Conservation (phyloP, 2,797 vertebrate species). For the Luscinia luscinia region DNA sequence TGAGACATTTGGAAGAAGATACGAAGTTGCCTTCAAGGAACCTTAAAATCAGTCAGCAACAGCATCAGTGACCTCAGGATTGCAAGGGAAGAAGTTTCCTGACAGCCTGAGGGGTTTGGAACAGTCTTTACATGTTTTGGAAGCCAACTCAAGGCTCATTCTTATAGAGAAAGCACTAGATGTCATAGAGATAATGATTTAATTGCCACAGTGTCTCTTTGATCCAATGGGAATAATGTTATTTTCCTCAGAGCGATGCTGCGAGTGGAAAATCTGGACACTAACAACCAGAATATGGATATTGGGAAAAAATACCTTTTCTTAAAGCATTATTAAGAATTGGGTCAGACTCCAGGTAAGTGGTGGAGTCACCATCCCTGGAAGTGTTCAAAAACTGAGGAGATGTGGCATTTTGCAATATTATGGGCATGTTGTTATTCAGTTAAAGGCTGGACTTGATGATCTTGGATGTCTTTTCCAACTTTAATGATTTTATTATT, state of each 20-base stretch:
- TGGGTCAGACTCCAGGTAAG: not conserved
- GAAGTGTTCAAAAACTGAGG: not conserved
- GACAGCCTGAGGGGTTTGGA: not conserved
- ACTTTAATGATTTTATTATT: not conserved
- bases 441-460: not conserved
- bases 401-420: not conserved
- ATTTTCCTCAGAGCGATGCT: not conserved
- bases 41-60: not conserved
- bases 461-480: not conserved
- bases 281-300: not conserved
- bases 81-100: not conserved
- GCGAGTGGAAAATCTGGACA: not conserved
- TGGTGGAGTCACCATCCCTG: not conserved
- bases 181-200: not conserved
- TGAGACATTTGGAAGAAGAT: not conserved
- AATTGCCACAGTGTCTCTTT: not conserved
- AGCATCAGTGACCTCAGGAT: not conserved
- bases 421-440: not conserved
- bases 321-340: not conserved
- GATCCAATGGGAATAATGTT: not conserved
- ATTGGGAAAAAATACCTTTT: not conserved
- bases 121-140: not conserved
- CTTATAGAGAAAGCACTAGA: not conserved
- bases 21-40: not conserved
- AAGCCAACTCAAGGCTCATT: not conserved